A percentile compares a stretch with the other conserved stretches of the same genome.
These are phyloP conservation scores for Delia radicum DNA, from an alignment of 1,140 invertebrate species.

Conservation along the genomic window DNA sequence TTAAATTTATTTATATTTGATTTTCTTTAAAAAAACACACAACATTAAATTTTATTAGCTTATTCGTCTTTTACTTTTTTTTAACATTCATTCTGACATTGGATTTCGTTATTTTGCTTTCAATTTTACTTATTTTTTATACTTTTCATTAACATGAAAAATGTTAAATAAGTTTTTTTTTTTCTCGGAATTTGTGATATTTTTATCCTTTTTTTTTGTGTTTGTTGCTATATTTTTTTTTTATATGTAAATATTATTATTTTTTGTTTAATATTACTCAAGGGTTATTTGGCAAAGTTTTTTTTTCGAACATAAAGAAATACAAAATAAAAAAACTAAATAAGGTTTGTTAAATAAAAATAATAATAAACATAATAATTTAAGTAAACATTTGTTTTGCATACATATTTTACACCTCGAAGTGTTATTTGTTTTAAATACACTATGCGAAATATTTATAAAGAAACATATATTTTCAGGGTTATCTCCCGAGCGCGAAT, in stretches of 20 bases:
- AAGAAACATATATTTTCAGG: too few relatives aligned
- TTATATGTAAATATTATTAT: background rate
- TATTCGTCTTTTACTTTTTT: background rate
- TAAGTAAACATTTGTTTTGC: background rate
- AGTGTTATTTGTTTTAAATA: too few relatives aligned
- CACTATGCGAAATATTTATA: too few relatives aligned
- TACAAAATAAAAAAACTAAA: background rate
- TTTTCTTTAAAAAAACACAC: background rate
- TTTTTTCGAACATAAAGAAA: background rate
- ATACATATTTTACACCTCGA: too few relatives aligned
- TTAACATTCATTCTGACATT: slow-evolving; percentile 3
- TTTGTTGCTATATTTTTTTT: background rate
- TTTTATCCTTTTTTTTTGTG: background rate
- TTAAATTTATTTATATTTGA: too few relatives aligned
- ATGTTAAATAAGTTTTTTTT: background rate
- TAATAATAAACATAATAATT: background rate
- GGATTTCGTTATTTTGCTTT: slow-evolving; percentile 22
- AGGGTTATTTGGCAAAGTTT: background rate
- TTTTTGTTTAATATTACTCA: background rate
- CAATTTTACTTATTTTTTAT: background rate
- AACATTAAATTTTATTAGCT: background rate
- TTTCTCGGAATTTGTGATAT: background rate
- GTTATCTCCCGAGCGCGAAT: too few relatives aligned
- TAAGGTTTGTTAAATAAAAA: background rate
- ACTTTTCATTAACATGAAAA: background rate